phyloP scores from a whole-genome alignment of 35 echinoderm and acorn worm species.

The Heliocidaris erythrogramma region DNA sequence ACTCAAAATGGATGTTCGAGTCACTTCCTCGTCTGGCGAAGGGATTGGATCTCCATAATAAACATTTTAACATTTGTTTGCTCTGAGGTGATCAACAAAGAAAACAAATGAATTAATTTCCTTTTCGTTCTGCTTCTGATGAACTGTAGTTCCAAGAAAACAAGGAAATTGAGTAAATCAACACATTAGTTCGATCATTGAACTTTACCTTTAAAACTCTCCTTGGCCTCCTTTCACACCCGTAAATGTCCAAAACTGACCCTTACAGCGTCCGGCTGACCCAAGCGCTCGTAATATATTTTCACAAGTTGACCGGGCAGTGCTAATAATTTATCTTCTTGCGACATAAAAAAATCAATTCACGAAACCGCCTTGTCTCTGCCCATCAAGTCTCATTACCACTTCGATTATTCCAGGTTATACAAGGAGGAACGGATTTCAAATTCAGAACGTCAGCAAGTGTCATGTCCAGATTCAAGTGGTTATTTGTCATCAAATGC shows the following conservation, averaged over 20 bases:
- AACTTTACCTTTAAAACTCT: constrained; percentile 11
- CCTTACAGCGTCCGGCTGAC: not conserved
- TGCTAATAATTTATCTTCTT: constrained; percentile 13
- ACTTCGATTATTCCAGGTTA: constrained; percentile 3
- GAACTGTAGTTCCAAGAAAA: too few relatives aligned
- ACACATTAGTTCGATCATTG: not conserved
- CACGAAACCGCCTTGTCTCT: not conserved
- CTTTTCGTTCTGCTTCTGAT: too few relatives aligned
- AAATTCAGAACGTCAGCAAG: not conserved
- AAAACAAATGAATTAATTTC: too few relatives aligned
- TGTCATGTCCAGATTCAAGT: not conserved
- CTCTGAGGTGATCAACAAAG: too few relatives aligned
- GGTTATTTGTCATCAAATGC: not conserved
- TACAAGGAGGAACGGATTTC: not conserved
- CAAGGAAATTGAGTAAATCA: too few relatives aligned
- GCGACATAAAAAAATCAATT: constrained; percentile 6
- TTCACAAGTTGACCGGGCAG: not conserved
- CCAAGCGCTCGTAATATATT: constrained; percentile 17
- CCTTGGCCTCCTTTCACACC: not conserved
- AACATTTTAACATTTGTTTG: too few relatives aligned
- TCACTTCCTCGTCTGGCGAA: too few relatives aligned
- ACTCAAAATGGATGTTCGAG: too few relatives aligned
- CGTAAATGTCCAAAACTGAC: constrained; percentile 9
- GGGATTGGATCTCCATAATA: too few relatives aligned
- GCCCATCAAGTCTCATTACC: not conserved